Evolutionary conservation across 2,888 invertebrate species (phyloP), one percentile per base, ranked within the genome.

Genomic region (Ecdyonurus torrentis): DNA sequence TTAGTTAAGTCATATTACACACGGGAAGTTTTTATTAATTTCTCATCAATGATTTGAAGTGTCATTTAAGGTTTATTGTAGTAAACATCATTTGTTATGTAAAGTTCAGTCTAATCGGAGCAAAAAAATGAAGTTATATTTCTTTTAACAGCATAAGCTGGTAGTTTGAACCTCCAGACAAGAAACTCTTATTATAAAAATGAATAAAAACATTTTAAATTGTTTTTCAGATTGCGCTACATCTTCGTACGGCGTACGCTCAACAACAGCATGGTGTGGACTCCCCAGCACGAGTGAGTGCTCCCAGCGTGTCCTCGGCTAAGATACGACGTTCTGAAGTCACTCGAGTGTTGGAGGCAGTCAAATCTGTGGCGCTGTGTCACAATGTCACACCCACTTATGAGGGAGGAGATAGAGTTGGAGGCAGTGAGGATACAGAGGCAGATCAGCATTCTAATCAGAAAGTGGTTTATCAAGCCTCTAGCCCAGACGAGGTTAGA

Each of bases 361-460:
- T 97, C 25, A 87, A 92, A 69, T 97, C 98, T 0, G 78, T 99
- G 61, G 96, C 98, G 0, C 78, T 99, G 52, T 99, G 99, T 74
- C 99, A 99, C 74, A 99, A 99, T 75, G 99, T 99, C 10, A 99
- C 99, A 0, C 99, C 99, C 0, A 93, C 96, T 1, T 91, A 89
- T 71, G 97, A 97, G 69, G 79, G 77, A 15, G 10, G 59, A 62
- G 64, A 61, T 52, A 60, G 63, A 53, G 59, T 65, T 58, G 65
- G 66, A 22, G 66, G 66, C 60, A 65, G 63, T 22, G 70, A 70
- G 25, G 77, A 81, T 73, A 76, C 80, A 1, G 82, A 83, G 70
- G 79, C 80, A 1, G 82, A 82, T 71, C 81, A 81, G 67, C 81
- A 80, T 68, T 75, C 76, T 63, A 74, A 72, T 22, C 65, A 69